Evolutionary conservation across 2,113 vertebrate genomes (phyloP).

Genomic region (Chaetops frenatus): DNA sequence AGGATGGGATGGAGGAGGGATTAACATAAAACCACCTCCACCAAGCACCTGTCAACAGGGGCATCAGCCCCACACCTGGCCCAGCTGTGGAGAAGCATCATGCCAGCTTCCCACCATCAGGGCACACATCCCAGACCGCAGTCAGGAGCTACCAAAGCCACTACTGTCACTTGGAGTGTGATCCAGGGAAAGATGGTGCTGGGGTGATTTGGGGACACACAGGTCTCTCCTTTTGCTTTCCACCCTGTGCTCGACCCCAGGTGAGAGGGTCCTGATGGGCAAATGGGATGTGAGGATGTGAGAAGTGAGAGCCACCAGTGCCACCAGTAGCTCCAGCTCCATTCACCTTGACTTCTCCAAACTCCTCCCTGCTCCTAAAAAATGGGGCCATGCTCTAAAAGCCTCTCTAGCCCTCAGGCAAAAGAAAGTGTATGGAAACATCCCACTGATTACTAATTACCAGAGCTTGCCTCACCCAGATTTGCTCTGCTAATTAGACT

Average conservation of each 20-base stretch:
- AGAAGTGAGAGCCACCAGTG: not conserved
- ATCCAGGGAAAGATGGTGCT: not conserved
- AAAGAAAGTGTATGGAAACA: not conserved
- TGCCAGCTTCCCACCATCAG: not conserved
- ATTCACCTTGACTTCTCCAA: not conserved
- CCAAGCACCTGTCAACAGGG: not conserved
- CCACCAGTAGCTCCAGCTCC: not conserved
- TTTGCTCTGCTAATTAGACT: slow-evolving; percentile 50
- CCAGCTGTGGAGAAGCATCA: not conserved
- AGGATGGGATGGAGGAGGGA: not conserved
- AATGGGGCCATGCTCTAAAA: not conserved
- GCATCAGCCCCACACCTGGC: not conserved
- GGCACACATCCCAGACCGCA: not conserved
- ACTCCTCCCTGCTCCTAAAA: not conserved
- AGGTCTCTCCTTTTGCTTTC: not conserved
- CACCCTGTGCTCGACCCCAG: not conserved
- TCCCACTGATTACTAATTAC: slow-evolving; percentile 37
- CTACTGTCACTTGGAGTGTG: fast-evolving
- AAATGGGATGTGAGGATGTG: fast-evolving
- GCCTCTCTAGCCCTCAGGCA: not conserved
- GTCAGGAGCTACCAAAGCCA: not conserved
- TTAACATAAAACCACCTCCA: not conserved
- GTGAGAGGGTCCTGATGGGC: fast-evolving
- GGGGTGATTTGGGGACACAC: not conserved
- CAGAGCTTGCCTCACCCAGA: not conserved